phyloP scores from a whole-genome alignment of 2,113 vertebrate species.

The Atherinomorus stipes region DNA sequence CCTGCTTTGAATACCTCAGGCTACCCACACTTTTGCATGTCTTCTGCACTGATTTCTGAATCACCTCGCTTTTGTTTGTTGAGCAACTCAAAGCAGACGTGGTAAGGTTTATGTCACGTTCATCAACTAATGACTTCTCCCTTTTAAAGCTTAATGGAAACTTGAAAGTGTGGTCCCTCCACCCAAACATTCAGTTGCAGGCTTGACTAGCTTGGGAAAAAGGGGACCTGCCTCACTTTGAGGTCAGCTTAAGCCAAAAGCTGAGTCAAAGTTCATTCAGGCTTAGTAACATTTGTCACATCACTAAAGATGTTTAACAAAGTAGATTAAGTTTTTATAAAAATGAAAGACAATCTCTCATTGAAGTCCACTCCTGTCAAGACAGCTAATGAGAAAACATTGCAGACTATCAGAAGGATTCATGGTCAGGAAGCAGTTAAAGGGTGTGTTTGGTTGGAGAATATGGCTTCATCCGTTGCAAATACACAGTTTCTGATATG shows the following conservation, averaged over 20 bases:
- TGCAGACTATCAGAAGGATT: not conserved
- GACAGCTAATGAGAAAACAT: slow-evolving; percentile 14
- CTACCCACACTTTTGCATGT: slow-evolving; percentile 9
- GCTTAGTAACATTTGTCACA: slow-evolving; percentile 72
- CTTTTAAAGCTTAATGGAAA: slow-evolving; percentile 22
- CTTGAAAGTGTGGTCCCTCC: slow-evolving; percentile 35
- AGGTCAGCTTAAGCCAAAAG: slow-evolving; percentile 90
- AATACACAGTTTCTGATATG: slow-evolving; percentile 24
- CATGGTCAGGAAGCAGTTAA: not conserved
- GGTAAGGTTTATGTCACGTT: slow-evolving; percentile 8
- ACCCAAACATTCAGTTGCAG: slow-evolving; percentile 28
- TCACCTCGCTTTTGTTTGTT: not conserved
- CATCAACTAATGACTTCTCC: slow-evolving; percentile 24
- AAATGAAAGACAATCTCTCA: slow-evolving; percentile 14
- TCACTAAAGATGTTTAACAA: slow-evolving; percentile 64
- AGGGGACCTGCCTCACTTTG: slow-evolving; percentile 74
- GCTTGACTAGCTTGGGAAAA: slow-evolving; percentile 69
- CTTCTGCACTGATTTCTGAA: slow-evolving; percentile 29
- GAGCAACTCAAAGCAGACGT: not conserved
- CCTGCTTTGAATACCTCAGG: not conserved
- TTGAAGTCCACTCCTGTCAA: not conserved
- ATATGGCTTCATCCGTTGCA: slow-evolving; percentile 61
- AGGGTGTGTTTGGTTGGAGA: slow-evolving; percentile 45
- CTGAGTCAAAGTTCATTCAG: slow-evolving; percentile 91
- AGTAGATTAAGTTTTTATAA: slow-evolving; percentile 61